Conservation (phyloP, 2,888 invertebrate species). For the Rugalucina vietnamica region DNA sequence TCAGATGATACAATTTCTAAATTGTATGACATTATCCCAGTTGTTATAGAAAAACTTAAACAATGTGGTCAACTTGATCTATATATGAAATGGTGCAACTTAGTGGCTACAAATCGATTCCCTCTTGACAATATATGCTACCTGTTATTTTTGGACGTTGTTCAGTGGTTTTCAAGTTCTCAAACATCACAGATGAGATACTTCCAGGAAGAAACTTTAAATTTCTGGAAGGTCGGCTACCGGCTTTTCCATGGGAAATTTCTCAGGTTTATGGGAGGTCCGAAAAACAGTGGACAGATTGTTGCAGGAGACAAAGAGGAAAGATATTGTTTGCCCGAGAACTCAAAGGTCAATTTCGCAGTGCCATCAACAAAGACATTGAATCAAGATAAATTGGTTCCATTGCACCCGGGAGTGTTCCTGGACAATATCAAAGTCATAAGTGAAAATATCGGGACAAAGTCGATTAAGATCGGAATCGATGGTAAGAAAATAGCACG, state of each 20-base stretch:
- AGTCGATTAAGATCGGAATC: background rate
- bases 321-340: background rate
- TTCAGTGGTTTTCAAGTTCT: constrained; percentile 16
- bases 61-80: background rate
- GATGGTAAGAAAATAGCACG: background rate
- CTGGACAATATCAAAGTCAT: background rate
- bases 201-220: background rate
- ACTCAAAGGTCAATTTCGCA: background rate
- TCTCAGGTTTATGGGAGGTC: background rate
- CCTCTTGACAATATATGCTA: background rate
- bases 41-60: background rate
- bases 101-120: background rate
- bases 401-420: background rate
- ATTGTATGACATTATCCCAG: too few species aligned
- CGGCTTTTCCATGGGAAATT: background rate
- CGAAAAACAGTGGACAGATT: background rate
- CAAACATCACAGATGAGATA: background rate
- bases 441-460: background rate
- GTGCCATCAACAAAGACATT: background rate
- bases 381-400: too few species aligned
- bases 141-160: constrained; percentile 2
- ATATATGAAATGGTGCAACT: background rate
- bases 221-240: background rate
- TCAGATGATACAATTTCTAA: too few species aligned
- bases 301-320: background rate